Evolutionary conservation across 2,113 vertebrate species (phyloP), one percentile per base, ranked within the genome.

Genomic region (Sinocyclocheilus anshuiensis): DNA sequence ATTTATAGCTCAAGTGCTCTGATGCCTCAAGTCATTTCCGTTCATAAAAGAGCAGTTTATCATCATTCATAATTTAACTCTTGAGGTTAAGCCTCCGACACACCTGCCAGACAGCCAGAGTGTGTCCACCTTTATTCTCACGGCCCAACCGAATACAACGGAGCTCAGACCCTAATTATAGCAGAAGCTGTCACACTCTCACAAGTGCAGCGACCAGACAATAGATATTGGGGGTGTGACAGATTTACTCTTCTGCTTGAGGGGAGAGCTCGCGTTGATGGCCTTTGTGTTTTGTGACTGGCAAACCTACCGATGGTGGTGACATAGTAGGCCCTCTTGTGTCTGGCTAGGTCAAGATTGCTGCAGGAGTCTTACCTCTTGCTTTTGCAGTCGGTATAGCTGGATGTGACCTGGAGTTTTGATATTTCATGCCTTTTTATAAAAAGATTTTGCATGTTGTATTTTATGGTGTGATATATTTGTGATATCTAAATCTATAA

Each of bases 271-370:
- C 9, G 48, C 61, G 83, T 61, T 71, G 72, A 74, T 63, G 76
- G 83, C 83, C 81, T 88, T 91, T 90, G 85, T 91, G 84, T 65
- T 86, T 16, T 71, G 81, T 39, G 24, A 76, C 86, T 87, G 87
- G 88, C 83, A 87, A 87, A 77, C 86, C 82, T 90, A 89, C 88
- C 91, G 90, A 91, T 90, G 90, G 88, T 82, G 61, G 85, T 87
- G 79, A 85, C 65, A 63, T 55, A 72, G 55, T 61, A 76, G 85
- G 20, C 61, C 45, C 20, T 72, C 55, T 69, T 33, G 76, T 45
- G 67, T 79, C 69, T 85, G 69, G 65, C 82, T 83, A 59, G 61
- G 65, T 71, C 76, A 53, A 77, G 26, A 55, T 33, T 53, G 45
- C 42, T 77, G 7, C 24, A 77, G 13, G 3, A 77, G 6, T 24